These are phyloP conservation scores for Venustaconcha ellipsiformis DNA, from an alignment of 1,140 invertebrate species.

Conservation along the genomic window DNA sequence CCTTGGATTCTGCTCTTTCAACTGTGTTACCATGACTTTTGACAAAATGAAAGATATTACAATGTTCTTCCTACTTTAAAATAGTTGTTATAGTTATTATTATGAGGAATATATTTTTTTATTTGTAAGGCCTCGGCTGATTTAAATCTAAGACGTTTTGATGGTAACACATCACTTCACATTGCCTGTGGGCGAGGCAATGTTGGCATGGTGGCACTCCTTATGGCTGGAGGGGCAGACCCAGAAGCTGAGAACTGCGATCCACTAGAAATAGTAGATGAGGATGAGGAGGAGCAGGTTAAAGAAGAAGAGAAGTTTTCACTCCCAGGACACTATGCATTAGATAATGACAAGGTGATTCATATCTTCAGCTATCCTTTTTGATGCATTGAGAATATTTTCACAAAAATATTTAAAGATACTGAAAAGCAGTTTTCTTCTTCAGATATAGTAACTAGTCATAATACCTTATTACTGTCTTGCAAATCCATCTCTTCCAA, in stretches of 20 bases:
- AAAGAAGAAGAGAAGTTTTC: slow-evolving; percentile 18
- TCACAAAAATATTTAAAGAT: slow-evolving; percentile 1
- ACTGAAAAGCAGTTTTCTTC: slow-evolving; percentile 45
- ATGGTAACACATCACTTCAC: slow-evolving; percentile 67
- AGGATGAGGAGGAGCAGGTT: slow-evolving; percentile 32
- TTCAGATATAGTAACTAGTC: slow-evolving; percentile 54
- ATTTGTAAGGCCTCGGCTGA: slow-evolving; percentile 46
- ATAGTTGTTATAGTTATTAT: too few species aligned
- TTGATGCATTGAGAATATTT: background rate
- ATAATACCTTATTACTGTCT: slow-evolving; percentile 29
- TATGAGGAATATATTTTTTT: too few species aligned
- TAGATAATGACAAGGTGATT: slow-evolving; percentile 25
- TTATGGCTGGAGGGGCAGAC: slow-evolving; percentile 63
- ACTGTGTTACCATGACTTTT: too few species aligned
- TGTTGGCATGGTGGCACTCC: slow-evolving; percentile 61
- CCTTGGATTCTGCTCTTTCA: too few species aligned
- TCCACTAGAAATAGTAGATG: slow-evolving; percentile 33
- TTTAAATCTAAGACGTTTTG: slow-evolving; percentile 60
- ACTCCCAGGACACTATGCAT: slow-evolving; percentile 3
- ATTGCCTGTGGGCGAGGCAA: slow-evolving; percentile 61
- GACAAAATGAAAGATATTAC: too few species aligned
- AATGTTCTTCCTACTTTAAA: too few species aligned
- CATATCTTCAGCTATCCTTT: slow-evolving; percentile 12
- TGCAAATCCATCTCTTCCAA: too few species aligned
- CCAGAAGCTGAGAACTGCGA: slow-evolving; percentile 59